phyloP scores from a whole-genome alignment of 1,140 invertebrate genomes.

The Drosophila chauvacae region DNA sequence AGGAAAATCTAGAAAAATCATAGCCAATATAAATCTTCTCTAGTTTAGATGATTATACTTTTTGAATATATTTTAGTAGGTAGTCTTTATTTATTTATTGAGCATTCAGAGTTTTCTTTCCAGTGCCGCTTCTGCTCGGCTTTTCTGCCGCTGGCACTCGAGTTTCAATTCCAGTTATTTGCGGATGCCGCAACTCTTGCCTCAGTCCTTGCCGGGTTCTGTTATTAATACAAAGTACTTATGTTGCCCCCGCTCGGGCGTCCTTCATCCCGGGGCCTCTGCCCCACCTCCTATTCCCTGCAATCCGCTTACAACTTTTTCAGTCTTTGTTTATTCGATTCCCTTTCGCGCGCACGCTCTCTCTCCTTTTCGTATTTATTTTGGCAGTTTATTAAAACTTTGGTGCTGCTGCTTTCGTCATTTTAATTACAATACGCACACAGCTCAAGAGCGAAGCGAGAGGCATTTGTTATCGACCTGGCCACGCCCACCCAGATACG shows the following conservation, averaged over 20 bases:
- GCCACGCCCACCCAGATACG: conserved; percentile 27
- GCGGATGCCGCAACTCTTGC: conserved; percentile 46
- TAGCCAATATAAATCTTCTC: too few relatives aligned
- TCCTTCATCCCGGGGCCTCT: neutral
- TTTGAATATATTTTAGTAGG: neutral
- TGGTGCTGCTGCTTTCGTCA: conserved; percentile 63
- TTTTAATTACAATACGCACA: conserved; percentile 73
- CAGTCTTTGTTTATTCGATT: conserved; percentile 38
- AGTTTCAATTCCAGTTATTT: conserved; percentile 48
- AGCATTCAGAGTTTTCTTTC: neutral
- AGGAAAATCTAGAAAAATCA: too few relatives aligned
- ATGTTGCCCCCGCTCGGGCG: conserved; percentile 10
- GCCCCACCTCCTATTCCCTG: conserved; percentile 7
- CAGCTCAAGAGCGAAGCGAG: conserved; percentile 20
- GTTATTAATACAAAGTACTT: conserved; percentile 56
- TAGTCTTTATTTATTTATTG: neutral
- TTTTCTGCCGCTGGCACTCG: conserved; percentile 14
- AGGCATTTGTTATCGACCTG: conserved; percentile 39
- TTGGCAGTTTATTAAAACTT: conserved; percentile 78
- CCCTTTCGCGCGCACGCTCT: conserved; percentile 29
- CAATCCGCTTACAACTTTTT: conserved; percentile 60
- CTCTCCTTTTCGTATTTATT: conserved; percentile 60
- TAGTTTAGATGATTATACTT: too few relatives aligned
- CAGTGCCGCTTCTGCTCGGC: conserved; percentile 5
- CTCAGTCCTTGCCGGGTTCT: conserved; percentile 18